A percentile compares a stretch with the other conserved stretches of the same genome.
These are phyloP conservation scores for Drosophila paulistorum DNA, from an alignment of 1,140 invertebrate species.

Conservation along the genomic window DNA sequence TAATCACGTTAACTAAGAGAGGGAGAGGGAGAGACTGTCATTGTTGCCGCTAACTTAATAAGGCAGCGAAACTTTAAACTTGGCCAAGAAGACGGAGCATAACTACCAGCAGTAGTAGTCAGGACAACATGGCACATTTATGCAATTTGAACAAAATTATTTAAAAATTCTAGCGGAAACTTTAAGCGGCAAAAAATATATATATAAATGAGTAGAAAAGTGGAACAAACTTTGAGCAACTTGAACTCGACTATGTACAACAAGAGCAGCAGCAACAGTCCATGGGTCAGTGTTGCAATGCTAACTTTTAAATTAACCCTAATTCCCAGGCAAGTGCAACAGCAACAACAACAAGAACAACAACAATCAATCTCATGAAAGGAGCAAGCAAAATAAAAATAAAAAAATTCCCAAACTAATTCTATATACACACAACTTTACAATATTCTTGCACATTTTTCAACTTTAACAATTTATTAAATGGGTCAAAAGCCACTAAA, in stretches of 20 bases:
- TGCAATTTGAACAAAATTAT: constrained; percentile 78
- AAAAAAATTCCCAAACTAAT: constrained; percentile 26
- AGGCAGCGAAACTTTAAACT: constrained; percentile 55
- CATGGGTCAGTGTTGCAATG: constrained; percentile 67
- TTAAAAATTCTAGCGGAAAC: constrained; percentile 69
- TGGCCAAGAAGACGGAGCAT: constrained; percentile 13
- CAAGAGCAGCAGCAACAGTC: constrained; percentile 30
- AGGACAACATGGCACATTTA: constrained; percentile 62
- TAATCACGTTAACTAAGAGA: constrained; percentile 71
- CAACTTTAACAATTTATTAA: constrained; percentile 83
- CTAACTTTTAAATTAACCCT: constrained; percentile 74
- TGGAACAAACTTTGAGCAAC: constrained; percentile 70
- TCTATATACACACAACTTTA: constrained; percentile 50
- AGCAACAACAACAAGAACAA: constrained; percentile 29
- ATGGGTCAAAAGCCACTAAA: constrained; percentile 83
- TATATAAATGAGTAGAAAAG: constrained; percentile 28
- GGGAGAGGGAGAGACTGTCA: constrained; percentile 40
- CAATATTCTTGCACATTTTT: constrained; percentile 79
- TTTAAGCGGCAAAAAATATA: constrained; percentile 39
- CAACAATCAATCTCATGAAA: constrained; percentile 18
- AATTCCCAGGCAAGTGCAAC: constrained; percentile 49
- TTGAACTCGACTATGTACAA: constrained; percentile 41
- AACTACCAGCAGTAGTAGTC: not conserved
- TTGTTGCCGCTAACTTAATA: constrained; percentile 68
- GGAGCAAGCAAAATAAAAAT: constrained; percentile 6